phyloP scores from a whole-genome alignment of 1,140 invertebrate species.

The Diabrotica virgifera region DNA sequence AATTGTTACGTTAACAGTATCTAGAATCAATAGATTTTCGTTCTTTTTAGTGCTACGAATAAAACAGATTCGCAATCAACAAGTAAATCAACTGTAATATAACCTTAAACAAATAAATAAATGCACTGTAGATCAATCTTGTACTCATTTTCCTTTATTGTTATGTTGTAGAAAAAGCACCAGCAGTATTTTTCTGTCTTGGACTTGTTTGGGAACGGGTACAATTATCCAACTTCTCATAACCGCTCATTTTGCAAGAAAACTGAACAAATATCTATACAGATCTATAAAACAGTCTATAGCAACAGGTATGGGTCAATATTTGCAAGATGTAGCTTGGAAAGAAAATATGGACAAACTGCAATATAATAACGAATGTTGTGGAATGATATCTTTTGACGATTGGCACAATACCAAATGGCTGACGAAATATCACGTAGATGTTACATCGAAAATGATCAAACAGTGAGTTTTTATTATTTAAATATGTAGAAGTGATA shows the following conservation, averaged over 20 bases:
- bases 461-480: conserved; percentile 37
- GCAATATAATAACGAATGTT: conserved; percentile 45
- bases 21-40: too few relatives aligned
- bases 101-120: too few relatives aligned
- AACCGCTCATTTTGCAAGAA: conserved; percentile 33
- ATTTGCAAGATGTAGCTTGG: conserved; percentile 43
- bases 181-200: conserved; percentile 36
- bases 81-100: too few relatives aligned
- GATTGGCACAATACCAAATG: conserved; percentile 47
- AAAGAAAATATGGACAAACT: conserved; percentile 46
- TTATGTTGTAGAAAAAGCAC: conserved; percentile 43
- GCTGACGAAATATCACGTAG: conserved; percentile 43
- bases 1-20: too few relatives aligned
- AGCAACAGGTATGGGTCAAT: conserved; percentile 44
- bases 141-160: not conserved
- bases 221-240: conserved; percentile 39
- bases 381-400: conserved; percentile 43
- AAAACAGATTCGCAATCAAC: too few relatives aligned
- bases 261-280: conserved; percentile 42
- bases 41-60: too few relatives aligned
- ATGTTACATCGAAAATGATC: conserved; percentile 38
- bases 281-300: conserved; percentile 42
- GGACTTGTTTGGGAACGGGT: conserved; percentile 38
- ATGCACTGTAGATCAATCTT: too few relatives aligned
- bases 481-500: not conserved